phyloP scores from a whole-genome alignment of 2,888 invertebrate genomes.

The Eristalis tenax region DNA sequence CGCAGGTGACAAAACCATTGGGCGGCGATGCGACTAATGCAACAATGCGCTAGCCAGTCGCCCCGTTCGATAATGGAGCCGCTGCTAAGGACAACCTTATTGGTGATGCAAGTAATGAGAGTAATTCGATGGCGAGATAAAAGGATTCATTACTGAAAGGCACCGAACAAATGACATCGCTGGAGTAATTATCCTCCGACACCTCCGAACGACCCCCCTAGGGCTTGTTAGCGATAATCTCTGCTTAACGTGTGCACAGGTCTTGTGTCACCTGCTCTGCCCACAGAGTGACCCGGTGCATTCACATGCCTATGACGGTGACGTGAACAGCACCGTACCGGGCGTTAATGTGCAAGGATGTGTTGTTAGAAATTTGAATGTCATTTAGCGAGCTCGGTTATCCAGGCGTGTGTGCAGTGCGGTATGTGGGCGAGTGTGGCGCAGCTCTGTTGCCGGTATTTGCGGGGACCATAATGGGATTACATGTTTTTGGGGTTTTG shows the following conservation, averaged over 20 bases:
- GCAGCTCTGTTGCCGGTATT: conserved; percentile 22
- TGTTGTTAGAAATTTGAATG: conserved; percentile 24
- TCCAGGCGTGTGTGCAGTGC: neutral
- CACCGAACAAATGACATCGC: conserved; percentile 20
- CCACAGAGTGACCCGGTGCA: conserved; percentile 30
- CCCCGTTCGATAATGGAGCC: neutral
- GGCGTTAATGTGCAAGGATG: conserved; percentile 31
- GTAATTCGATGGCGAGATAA: conserved; percentile 50
- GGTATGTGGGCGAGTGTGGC: conserved; percentile 1
- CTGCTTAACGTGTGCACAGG: conserved; percentile 49
- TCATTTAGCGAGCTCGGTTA: neutral
- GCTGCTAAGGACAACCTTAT: conserved; percentile 29
- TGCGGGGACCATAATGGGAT: conserved; percentile 45
- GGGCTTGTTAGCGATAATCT: conserved; percentile 54
- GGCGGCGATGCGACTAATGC: neutral
- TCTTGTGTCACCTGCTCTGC: conserved; percentile 36
- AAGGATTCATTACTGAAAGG: conserved; percentile 32
- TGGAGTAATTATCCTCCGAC: conserved; percentile 40
- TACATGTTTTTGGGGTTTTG: conserved; percentile 31
- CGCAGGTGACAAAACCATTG: neutral
- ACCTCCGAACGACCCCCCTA: conserved; percentile 1
- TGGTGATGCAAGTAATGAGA: conserved; percentile 44
- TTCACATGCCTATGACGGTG: conserved; percentile 20
- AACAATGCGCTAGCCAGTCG: neutral
- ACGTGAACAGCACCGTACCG: neutral